A percentile compares a stretch with the other conserved stretches of the same genome.
phyloP scores from a whole-genome alignment of 1,140 invertebrate genomes.

The Saccostrea glomerata region DNA sequence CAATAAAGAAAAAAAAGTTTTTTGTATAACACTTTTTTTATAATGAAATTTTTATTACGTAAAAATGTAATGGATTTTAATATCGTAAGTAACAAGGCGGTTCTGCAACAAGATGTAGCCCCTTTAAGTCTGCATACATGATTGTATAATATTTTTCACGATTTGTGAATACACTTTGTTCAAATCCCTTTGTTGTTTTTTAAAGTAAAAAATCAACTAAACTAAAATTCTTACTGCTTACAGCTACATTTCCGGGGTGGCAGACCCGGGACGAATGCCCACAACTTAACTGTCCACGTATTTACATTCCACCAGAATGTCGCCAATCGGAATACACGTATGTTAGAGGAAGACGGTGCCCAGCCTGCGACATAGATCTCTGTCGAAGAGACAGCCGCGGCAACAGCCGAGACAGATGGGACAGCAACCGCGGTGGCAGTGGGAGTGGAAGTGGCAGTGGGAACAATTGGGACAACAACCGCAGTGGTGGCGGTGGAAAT shows the following conservation, averaged over 20 bases:
- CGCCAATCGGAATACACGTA: neutral
- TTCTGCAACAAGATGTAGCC: too few relatives aligned
- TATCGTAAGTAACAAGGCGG: too few relatives aligned
- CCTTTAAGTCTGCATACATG: too few relatives aligned
- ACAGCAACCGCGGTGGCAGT: neutral
- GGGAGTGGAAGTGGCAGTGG: neutral
- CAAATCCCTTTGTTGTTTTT: too few relatives aligned
- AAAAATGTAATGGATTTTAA: too few relatives aligned
- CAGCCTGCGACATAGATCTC: slow-evolving; percentile 12
- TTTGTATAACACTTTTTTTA: neutral
- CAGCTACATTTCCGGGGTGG: neutral
- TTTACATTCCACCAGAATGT: slow-evolving; percentile 26
- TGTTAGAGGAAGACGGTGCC: neutral
- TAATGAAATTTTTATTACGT: neutral
- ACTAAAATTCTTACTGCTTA: neutral
- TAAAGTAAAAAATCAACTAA: neutral
- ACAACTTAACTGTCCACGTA: slow-evolving; percentile 5
- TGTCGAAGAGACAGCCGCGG: neutral
- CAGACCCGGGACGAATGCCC: neutral
- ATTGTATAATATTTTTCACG: too few relatives aligned
- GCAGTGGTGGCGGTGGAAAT: neutral
- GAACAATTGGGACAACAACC: slow-evolving; percentile 8
- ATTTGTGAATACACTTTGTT: too few relatives aligned
- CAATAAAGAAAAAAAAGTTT: neutral
- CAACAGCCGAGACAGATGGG: slow-evolving; percentile 6